A percentile compares a stretch with the other conserved stretches of the same genome.
Conservation (phyloP, 2,888 invertebrate genomes). For the Drosophila bunnanda region DNA sequence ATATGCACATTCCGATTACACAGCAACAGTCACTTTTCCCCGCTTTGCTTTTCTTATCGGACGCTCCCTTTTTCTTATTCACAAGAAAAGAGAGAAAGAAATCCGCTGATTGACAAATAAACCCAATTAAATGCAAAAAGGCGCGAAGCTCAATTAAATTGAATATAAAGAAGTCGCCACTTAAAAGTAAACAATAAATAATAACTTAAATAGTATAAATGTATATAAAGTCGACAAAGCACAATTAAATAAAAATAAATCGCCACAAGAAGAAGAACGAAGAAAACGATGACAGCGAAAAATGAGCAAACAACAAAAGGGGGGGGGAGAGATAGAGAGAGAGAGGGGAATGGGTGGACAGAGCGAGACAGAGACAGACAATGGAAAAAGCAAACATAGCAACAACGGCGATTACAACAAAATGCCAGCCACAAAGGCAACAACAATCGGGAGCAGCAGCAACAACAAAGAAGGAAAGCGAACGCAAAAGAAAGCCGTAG, state of each 20-base stretch:
- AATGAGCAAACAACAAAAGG: constrained; percentile 57
- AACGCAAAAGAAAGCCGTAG: neutral
- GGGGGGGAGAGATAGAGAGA: neutral
- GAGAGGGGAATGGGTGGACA: neutral
- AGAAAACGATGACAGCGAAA: constrained; percentile 59
- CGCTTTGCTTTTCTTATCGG: constrained; percentile 33
- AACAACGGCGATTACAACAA: constrained; percentile 63
- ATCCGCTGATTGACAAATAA: constrained; percentile 59
- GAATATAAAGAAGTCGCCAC: constrained; percentile 42
- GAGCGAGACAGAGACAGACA: constrained; percentile 15
- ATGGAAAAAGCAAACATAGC: constrained; percentile 50
- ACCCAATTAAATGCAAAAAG: constrained; percentile 47
- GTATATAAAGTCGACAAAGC: constrained; percentile 55
- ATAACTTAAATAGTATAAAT: constrained; percentile 31
- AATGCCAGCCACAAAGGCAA: constrained; percentile 36
- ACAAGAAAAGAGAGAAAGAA: constrained; percentile 49
- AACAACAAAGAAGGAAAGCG: constrained; percentile 6
- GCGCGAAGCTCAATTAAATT: constrained; percentile 52
- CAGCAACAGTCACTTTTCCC: constrained; percentile 3
- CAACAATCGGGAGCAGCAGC: constrained; percentile 51
- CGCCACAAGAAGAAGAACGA: constrained; percentile 35
- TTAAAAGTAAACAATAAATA: constrained; percentile 45
- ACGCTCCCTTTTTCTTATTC: constrained; percentile 27
- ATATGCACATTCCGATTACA: constrained; percentile 27
- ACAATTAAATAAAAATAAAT: constrained; percentile 66